Base-by-base conservation (phyloP, 1,140 invertebrate genomes). In the Trinorchestia longiramus region DNA sequence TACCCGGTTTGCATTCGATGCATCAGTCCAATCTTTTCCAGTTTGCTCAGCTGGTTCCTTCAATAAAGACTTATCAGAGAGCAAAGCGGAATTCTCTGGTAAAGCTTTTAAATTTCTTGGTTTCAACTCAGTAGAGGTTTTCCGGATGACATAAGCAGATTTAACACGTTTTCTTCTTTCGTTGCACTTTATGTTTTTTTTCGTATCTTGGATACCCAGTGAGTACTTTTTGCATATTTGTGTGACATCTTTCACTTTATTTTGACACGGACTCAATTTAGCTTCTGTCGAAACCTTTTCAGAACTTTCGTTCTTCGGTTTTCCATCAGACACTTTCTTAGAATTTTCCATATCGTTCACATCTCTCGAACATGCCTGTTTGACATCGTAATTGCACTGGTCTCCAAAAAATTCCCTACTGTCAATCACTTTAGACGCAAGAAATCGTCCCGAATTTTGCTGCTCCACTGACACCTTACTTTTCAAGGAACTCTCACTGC, bases 1-100 rank as follows among this genome's bases (percentile, higher is more conserved):
- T 90, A 28, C 43, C 43, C 88, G 88, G 88, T 90, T 90, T 90
- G 88, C n/a, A 90, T 90, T 90, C 43, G 88, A 42, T 42, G 41
- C 41, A 42, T 90, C 41, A 42, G 88, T 15, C 88, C 23, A 90
- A 41, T 90, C 88, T 90, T 90, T 90, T 42, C 41, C 88, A 17
- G 43, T 90, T 90, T 90, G 41, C 41, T 42, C 28, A 4, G n/a
- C 41, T 90, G 88, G 43, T 90, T 43, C 36, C 88, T 90, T 43
- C 41, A 90, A 42, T 17, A 42, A 77, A 77, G 36, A 77, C 28
- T 77, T 77, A 36, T 36, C 62, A 77, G 62, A 77, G 28, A 77
- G 62, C 28, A 77, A 15, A 77, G 62, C 62, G 3, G 62, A 77
- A 77, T 77, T 77, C 36, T 77, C 28, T 23, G 62, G 15, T 77